Evolutionary conservation across 2,888 invertebrate species (phyloP), one percentile per base, ranked within the genome.

Genomic region (Dyspetes luteomarginatus): DNA sequence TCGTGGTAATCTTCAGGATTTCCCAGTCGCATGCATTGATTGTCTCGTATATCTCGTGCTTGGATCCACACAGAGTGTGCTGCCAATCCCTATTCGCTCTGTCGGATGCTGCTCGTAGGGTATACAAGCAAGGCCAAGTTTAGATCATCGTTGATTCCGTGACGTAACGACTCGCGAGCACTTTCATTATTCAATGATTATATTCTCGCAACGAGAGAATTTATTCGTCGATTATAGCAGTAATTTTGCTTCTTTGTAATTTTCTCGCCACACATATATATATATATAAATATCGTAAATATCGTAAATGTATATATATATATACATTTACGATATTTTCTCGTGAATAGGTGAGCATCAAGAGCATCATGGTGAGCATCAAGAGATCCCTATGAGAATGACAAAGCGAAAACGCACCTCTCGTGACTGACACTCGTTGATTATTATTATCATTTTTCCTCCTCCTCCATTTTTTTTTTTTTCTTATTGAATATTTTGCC

Each of bases 61-160:
- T 60, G 65, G 48, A 62, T 62, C 60, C 52, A 56, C 30, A 30
- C 24, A 58, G 71, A 26, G 19, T 28, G 58, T n/a, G n/a, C n/a
- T n/a, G 60, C 52, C 72, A 68, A 82, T 74, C 81, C 67, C 58
- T 58, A 22, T 28, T 19, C 48, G 19, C 58, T 28, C 9, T 52
- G n/a, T n/a, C n/a, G n/a, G n/a, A n/a, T n/a, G n/a, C n/a, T n/a
- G n/a, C n/a, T n/a, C n/a, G n/a, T 12, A 19, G 56, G 22, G 71
- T 60, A 67, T 58, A 71, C 65, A 45, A 5, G 58, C 90, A 90
- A 88, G 90, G 90, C 90, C 90, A 90, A 90, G 90, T 90, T 90
- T 90, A 90, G 89, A 90, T 90, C 89, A 90, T 89, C 90, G 87
- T 85, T 83, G 83, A 85, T 85, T 83, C 84, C 69, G 78, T 62